A percentile compares a stretch with the other conserved stretches of the same genome.
phyloP scores from a whole-genome alignment of 2,888 invertebrate genomes.

The Serripes groenlandicus region DNA sequence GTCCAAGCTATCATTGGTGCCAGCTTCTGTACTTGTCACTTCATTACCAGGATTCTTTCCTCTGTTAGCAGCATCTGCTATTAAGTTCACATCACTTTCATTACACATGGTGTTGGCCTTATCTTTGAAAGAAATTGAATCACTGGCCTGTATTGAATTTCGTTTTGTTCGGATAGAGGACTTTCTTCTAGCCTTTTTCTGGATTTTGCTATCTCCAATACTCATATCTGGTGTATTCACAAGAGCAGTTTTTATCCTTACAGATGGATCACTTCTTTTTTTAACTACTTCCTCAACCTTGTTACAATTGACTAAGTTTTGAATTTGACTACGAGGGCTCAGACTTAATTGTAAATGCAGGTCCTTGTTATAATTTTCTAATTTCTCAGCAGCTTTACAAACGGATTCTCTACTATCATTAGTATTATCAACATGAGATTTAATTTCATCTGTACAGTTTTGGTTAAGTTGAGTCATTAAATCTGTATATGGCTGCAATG shows the following conservation, averaged over 20 bases:
- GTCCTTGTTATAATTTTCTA: background rate
- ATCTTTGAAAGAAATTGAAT: background rate
- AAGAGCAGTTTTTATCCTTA: too few relatives aligned
- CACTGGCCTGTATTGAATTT: background rate
- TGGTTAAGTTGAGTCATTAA: too few relatives aligned
- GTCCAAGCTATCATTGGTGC: too few relatives aligned
- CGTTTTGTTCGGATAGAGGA: background rate
- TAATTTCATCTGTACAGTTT: too few relatives aligned
- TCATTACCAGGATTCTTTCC: too few relatives aligned
- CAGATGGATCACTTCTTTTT: too few relatives aligned
- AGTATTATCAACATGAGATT: too few relatives aligned
- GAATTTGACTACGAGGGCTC: background rate
- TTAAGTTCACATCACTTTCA: background rate
- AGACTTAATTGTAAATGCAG: slow-evolving; percentile 3
- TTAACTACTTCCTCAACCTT: background rate
- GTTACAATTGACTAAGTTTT: background rate
- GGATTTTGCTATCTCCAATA: background rate
- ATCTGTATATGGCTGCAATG: background rate
- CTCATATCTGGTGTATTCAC: too few relatives aligned
- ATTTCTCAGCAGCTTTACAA: too few relatives aligned
- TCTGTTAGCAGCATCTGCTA: background rate
- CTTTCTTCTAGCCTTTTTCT: background rate
- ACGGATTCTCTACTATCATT: too few relatives aligned
- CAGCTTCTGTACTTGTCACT: too few relatives aligned
- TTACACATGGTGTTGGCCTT: too few relatives aligned